Evolutionary conservation across 2,888 invertebrate genomes (phyloP), one percentile per base, ranked within the genome.

Genomic region (Drosophila monieri): DNA sequence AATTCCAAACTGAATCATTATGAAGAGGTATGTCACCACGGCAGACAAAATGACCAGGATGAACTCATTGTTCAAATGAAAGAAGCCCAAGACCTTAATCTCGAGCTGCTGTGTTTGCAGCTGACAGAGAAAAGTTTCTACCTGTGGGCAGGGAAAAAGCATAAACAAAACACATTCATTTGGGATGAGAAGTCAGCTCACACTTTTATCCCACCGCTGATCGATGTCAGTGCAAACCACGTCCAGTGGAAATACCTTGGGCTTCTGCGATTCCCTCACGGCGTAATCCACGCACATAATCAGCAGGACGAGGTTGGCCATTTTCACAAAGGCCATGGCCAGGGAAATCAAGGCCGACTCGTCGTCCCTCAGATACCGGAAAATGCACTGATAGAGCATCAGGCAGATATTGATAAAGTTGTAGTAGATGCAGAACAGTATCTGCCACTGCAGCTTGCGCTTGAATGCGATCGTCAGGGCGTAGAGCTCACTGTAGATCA

Each of bases 181-280:
- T 4, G 1, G 54, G 35, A 10, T 15, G 9, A 23, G 15, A 3
- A 10, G 4, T 30, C 1, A 15, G 77, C 89, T 73, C 74, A 90
- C 90, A 62, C 88, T 89, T 14, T 73, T 78, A 53, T 89, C 88
- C 90, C 89, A 90, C 2, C 90, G 78, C 12, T 52, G 71, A 74
- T 90, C 90, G 1, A 89, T 78, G 30, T 88, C 89, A 6, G 83
- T 78, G 46, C 88, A 89, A 1, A 89, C 70, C 9, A 83, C 68
- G 44, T 90, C 89, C 74, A 89, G 47, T 1, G 85, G 75, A 21
- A 90, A 39, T 1, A 62, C 71, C 8, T 77, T 78, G 0, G 90
- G 88, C 48, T 78, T 58, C 9, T 65, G 75, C 0, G 90, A 90
- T 21, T 77, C 74, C 8, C 55, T 54, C 18, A 89, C 81, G 6